Conservation (phyloP, 64 coral and sea anemone genomes). For the Cladopsammia gracilis region DNA sequence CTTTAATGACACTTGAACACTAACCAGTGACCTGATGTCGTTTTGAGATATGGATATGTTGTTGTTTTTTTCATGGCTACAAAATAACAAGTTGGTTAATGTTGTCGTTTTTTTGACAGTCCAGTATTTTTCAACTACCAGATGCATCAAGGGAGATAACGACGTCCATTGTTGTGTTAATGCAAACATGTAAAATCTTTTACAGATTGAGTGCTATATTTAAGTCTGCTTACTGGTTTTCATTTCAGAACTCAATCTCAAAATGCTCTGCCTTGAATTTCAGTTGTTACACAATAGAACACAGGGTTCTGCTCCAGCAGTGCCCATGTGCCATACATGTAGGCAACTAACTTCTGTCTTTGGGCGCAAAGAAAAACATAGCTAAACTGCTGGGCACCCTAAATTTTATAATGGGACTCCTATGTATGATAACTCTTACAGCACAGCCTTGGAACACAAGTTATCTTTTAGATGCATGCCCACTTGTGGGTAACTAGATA, state of each 20-base stretch:
- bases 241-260: neutral
- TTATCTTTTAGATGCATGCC: too few relatives aligned
- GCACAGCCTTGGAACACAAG: too few relatives aligned
- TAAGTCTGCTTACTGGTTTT: neutral
- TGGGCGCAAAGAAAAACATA: too few relatives aligned
- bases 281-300: too few relatives aligned
- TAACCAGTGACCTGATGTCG: neutral
- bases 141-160: neutral
- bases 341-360: too few relatives aligned
- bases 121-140: slow-evolving; percentile 7
- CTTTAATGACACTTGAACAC: neutral
- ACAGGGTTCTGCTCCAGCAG: too few relatives aligned
- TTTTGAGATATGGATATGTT: neutral
- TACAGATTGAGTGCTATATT: neutral
- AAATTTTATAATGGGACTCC: too few relatives aligned
- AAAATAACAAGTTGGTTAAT: slow-evolving; percentile 21
- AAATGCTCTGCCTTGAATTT: neutral
- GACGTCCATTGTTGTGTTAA: neutral
- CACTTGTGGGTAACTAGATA: too few relatives aligned
- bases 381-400: too few relatives aligned
- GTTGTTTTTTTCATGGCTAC: neutral
- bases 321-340: too few relatives aligned
- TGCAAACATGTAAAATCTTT: neutral
- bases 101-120: slow-evolving; percentile 5
- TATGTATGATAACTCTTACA: too few relatives aligned